Evolutionary conservation across 2,113 vertebrate species (phyloP).

Genomic region (Halichoerus grypus): DNA sequence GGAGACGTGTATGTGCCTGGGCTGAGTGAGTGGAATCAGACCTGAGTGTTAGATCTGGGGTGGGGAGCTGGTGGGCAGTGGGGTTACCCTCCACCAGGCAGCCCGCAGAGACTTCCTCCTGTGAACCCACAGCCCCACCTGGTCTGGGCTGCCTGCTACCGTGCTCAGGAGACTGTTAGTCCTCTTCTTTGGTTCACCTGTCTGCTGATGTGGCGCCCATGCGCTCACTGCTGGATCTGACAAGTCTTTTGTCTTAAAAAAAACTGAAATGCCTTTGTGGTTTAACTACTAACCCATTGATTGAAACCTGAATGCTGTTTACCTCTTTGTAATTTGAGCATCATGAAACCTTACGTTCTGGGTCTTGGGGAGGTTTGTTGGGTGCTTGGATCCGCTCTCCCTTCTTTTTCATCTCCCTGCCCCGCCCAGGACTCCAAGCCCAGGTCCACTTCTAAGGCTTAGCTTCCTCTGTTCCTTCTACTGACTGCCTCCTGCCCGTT

Average conservation of each 20-base stretch:
- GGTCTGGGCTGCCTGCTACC: background rate
- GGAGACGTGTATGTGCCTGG: background rate
- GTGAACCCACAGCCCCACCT: background rate
- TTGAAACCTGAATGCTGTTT: background rate
- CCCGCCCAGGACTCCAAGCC: background rate
- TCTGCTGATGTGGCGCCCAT: background rate
- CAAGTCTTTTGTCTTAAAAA: background rate
- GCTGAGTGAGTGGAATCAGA: background rate
- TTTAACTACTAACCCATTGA: background rate
- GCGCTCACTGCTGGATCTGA: background rate
- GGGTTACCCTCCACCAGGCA: background rate
- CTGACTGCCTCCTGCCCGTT: background rate
- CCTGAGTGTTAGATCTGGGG: background rate
- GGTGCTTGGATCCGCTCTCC: background rate
- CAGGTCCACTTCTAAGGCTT: background rate
- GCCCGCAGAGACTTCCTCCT: background rate
- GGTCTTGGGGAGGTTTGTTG: background rate
- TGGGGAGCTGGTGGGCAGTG: background rate
- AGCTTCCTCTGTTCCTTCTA: background rate
- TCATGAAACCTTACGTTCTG: background rate
- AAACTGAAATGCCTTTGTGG: background rate
- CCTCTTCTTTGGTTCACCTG: background rate
- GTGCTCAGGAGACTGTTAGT: background rate
- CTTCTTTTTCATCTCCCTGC: background rate
- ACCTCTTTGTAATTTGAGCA: background rate